Percentiles rank a stretch among this genome's conserved stretches.
phyloP scores from a whole-genome alignment of 2,888 invertebrate species.

The Sepiola atlantica region DNA sequence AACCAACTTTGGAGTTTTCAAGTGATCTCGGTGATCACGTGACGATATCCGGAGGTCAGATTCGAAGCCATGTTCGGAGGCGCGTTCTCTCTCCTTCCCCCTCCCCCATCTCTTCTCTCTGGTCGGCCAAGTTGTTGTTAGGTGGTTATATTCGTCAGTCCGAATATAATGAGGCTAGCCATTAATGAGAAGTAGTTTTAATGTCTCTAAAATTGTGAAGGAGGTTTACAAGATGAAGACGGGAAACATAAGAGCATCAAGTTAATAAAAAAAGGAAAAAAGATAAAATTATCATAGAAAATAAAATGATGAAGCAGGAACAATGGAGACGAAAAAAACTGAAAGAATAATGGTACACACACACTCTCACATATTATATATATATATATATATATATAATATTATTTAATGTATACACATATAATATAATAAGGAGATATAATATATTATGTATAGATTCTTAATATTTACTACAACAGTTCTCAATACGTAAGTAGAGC shows the following conservation, averaged over 20 bases:
- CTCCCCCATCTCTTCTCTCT: background rate
- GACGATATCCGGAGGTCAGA: constrained; percentile 12
- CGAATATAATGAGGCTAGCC: background rate
- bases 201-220: background rate
- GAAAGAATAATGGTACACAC: too few relatives aligned
- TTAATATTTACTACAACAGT: too few relatives aligned
- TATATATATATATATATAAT: background rate
- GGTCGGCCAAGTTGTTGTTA: background rate
- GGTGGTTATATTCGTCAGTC: background rate
- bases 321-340: background rate
- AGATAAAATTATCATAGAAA: background rate
- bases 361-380: too few relatives aligned
- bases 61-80: constrained; percentile 13
- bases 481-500: too few relatives aligned
- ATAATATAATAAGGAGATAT: too few relatives aligned
- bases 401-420: too few relatives aligned
- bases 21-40: background rate
- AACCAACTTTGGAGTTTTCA: constrained; percentile 20
- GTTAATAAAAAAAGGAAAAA: background rate
- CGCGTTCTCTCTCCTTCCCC: background rate
- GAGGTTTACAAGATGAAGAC: background rate
- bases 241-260: background rate
- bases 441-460: too few relatives aligned
- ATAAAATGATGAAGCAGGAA: background rate
- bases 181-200: constrained; percentile 1